Evolutionary conservation across 1,140 invertebrate species (phyloP), one percentile per base, ranked within the genome.

Genomic region (Centruroides vittatus): DNA sequence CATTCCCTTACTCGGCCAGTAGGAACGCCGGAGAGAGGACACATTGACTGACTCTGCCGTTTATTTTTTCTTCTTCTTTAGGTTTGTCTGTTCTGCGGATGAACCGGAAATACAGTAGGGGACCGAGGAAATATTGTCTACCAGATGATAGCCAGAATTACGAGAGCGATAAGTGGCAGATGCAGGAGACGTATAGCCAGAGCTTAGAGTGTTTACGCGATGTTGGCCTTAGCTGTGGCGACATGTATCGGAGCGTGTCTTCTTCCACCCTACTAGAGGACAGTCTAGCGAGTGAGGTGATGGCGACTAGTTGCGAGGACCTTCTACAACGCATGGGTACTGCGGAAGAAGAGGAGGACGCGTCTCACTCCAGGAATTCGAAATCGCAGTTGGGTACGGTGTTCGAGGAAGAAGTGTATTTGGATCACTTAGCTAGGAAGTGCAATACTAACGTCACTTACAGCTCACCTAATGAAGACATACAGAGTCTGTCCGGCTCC

Each of bases 51-150:
- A 41, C 41, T 41, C 41, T 41, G 5, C 41, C 41, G 41, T 5
- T 41, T 41, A 58, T 62, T 62, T 56, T 62, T 54, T 10, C 34
- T 35, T 54, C n/a, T 36, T 60, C 41, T 47, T 35, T 50, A 62
- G 61, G 61, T 62, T 62, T 62, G 53, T 58, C 57, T 53, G 59
- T 62, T 62, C 61, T 58, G 61, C 59, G 61, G 61, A 36, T 62
- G 54, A 56, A 47, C 61, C 59, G 61, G 61, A 62, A 62, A 54
- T 58, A 62, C 8, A 41, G 41, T 41, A 62, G 49, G 13, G 61
- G 53, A 53, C 61, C 61, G 3, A 62, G 59, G 59, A 62, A 62
- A 52, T 62, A 62, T 47, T 57, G 46, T 10, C 51, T 48, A 35
- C 55, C 55, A 3, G 58, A 62, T 47, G 47, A 41, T 41, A 41